Evolutionary conservation across 2,113 vertebrate genomes (phyloP), one percentile per base, ranked within the genome.

Genomic region (Noctilio leporinus): DNA sequence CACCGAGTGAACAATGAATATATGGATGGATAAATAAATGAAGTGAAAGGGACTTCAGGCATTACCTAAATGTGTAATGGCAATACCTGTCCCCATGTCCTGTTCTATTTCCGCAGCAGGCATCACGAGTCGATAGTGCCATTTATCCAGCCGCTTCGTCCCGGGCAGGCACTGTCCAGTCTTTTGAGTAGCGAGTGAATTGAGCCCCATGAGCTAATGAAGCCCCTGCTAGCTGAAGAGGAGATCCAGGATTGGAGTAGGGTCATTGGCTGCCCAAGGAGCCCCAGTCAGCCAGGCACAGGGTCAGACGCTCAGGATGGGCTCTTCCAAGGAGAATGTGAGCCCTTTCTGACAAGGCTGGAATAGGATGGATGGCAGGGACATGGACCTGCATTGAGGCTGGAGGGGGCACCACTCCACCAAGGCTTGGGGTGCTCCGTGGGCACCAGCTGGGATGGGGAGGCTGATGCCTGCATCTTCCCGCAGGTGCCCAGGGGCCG

Each of bases 401-500:
- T 20, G 9, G 65, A 22, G 28, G 11, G 7, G 64, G 64, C 4
- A 0, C 81, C 1, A n/a, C n/a, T n/a, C n/a, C n/a, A n/a, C n/a
- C n/a, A n/a, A n/a, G 7, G 33, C 73, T 78, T 62, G 15, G 22
- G 17, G 3, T 67, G 35, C 51, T 24, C 19, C 87, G 62, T 3
- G 35, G 67, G 35, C 43, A 9, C 12, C 0, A 24, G 35, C 86
- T 28, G 11, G 35, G 55, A 10, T 19, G 12, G 22, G 38, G 59
- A 30, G 0, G 4, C 47, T 78, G 51, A 72, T 20, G 51, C 12
- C 2, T n/a, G 1, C 2, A 30, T 92, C 35, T 87, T 62, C 80
- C 55, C 55, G 3, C 96, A 99, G 98, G 93, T 51, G 0, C 89
- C 89, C 38, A 94, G 81, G 85, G 96, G 97, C 8, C 97, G 83